phyloP scores from a whole-genome alignment of 2,888 invertebrate genomes.

The Selenia dentaria region DNA sequence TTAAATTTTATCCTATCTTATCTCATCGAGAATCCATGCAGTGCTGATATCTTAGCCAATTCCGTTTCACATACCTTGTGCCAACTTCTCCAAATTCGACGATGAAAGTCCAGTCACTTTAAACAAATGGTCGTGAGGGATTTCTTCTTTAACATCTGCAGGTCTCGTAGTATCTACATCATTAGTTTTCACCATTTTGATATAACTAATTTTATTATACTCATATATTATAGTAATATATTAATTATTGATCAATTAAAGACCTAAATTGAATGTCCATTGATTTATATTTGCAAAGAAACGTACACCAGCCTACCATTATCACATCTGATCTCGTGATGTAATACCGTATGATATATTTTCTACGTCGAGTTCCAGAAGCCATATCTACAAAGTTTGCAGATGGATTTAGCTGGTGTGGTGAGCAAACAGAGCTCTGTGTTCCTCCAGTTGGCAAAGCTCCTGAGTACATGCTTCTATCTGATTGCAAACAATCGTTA shows the following conservation, averaged over 20 bases:
- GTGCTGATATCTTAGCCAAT: too few relatives aligned
- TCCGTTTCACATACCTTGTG: slow-evolving; percentile 66
- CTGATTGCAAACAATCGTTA: slow-evolving; percentile 38
- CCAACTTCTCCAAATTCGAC: slow-evolving; percentile 68
- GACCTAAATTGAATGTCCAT: slow-evolving; percentile 17
- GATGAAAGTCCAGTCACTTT: slow-evolving; percentile 73
- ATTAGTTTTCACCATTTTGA: slow-evolving; percentile 49
- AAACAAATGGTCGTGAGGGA: slow-evolving; percentile 70
- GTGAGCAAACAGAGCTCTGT: slow-evolving; percentile 49
- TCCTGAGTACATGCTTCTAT: too few relatives aligned
- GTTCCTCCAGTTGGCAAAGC: slow-evolving; percentile 40
- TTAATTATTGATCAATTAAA: slow-evolving; percentile 4
- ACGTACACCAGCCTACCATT: slow-evolving; percentile 26
- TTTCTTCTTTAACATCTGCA: slow-evolving; percentile 53
- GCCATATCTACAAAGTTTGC: slow-evolving; percentile 52
- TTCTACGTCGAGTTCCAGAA: slow-evolving; percentile 15
- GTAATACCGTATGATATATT: slow-evolving; percentile 23
- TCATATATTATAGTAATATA: too few relatives aligned
- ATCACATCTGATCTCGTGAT: slow-evolving; percentile 22
- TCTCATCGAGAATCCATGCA: too few relatives aligned
- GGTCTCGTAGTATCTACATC: slow-evolving; percentile 49
- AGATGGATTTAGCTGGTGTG: slow-evolving; percentile 43
- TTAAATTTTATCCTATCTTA: too few relatives aligned
- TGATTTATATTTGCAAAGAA: slow-evolving; percentile 1
- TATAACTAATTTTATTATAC: background rate